Conservation (phyloP, 2,888 invertebrate genomes). For the Carcina quercana region DNA sequence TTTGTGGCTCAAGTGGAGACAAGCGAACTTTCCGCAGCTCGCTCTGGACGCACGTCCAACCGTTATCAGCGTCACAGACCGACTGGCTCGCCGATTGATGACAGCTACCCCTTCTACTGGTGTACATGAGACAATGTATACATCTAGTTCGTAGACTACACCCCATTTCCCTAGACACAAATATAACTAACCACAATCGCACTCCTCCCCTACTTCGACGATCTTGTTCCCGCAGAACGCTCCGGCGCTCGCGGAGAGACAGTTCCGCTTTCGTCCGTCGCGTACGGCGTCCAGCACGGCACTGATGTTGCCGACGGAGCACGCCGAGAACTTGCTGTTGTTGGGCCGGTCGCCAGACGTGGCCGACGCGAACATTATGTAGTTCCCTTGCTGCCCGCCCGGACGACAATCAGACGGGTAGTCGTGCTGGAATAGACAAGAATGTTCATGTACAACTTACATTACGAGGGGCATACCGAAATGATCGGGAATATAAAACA, state of each 20-base stretch:
- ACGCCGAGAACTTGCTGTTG: constrained; percentile 97
- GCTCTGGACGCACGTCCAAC: too few relatives aligned
- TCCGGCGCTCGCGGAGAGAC: constrained; percentile 90
- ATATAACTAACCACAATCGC: constrained; percentile 88
- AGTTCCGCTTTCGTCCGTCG: constrained; percentile 93
- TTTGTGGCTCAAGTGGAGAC: too few relatives aligned
- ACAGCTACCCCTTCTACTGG: too few relatives aligned
- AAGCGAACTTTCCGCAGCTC: too few relatives aligned
- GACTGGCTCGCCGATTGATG: too few relatives aligned
- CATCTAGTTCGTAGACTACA: too few relatives aligned
- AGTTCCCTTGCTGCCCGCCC: constrained; percentile 95
- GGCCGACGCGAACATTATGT: constrained; percentile 99
- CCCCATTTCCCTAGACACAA: too few relatives aligned
- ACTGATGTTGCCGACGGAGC: constrained; percentile 96
- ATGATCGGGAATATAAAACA: too few relatives aligned
- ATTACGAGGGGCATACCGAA: too few relatives aligned
- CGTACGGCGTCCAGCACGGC: constrained; percentile 94
- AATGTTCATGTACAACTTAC: too few relatives aligned
- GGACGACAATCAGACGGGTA: constrained; percentile 93
- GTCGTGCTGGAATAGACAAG: constrained; percentile 83
- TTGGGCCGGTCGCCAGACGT: constrained; percentile 98
- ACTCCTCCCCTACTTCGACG: constrained; percentile 97
- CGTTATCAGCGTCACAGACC: too few relatives aligned
- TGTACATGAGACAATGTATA: too few relatives aligned
- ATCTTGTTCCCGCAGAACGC: constrained; percentile 99